These are phyloP conservation scores for Pyxicephalus adspersus DNA, from an alignment of 2,113 vertebrate genomes.

Conservation along the genomic window DNA sequence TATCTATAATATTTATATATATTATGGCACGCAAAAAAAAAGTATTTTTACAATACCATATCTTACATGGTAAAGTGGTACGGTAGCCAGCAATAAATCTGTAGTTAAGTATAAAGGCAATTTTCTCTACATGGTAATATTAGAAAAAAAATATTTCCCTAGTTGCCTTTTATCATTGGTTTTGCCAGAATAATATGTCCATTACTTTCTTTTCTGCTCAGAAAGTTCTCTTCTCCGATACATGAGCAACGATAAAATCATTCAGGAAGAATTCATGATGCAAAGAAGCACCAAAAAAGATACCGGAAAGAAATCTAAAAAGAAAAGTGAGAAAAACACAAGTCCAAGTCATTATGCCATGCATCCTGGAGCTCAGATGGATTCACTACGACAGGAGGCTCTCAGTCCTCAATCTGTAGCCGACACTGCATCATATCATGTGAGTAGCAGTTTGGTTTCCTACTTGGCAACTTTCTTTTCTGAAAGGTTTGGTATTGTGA, in stretches of 20 bases:
- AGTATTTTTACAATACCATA: background rate
- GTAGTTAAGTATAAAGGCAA: constrained; percentile 6
- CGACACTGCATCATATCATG: constrained; percentile 90
- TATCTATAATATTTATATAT: background rate
- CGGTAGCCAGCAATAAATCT: background rate
- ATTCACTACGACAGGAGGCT: constrained; percentile 86
- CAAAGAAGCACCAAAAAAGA: constrained; percentile 88
- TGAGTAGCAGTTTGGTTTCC: constrained; percentile 68
- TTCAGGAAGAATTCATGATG: constrained; percentile 89
- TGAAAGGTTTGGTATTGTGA: no score
- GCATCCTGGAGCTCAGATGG: constrained; percentile 89
- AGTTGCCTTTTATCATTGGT: constrained; percentile 9
- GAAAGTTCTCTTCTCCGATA: constrained; percentile 92
- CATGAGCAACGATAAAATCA: constrained; percentile 89
- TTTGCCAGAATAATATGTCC: constrained; percentile 15
- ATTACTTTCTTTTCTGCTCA: constrained; percentile 65
- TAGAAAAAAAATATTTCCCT: background rate
- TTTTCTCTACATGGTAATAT: background rate
- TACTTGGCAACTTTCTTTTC: background rate
- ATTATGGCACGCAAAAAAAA: background rate
- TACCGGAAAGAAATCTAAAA: constrained; percentile 91
- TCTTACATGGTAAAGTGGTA: background rate
- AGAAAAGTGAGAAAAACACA: constrained; percentile 91
- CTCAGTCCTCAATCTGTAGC: constrained; percentile 88
- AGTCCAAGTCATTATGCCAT: constrained; percentile 93